phyloP scores from a whole-genome alignment of 2,113 vertebrate genomes.

The Ailurus styani region DNA sequence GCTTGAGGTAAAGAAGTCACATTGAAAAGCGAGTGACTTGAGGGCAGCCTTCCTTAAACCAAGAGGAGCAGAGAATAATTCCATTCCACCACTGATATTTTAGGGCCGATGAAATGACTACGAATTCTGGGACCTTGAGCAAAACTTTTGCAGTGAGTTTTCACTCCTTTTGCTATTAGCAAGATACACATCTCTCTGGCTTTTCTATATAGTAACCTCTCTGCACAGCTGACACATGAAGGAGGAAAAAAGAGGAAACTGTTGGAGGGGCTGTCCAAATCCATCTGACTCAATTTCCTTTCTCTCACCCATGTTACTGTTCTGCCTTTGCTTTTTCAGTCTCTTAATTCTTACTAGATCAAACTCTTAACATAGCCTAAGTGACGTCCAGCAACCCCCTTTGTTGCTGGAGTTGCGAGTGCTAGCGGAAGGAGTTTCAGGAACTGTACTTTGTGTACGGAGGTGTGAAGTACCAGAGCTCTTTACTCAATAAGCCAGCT shows the following conservation, averaged over 20 bases:
- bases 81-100: not conserved
- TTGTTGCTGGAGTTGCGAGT: not conserved
- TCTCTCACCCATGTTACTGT: not conserved
- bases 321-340: not conserved
- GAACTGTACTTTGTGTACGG: not conserved
- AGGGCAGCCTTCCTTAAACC: not conserved
- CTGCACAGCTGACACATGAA: not conserved
- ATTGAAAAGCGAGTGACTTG: not conserved
- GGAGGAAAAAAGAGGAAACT: not conserved
- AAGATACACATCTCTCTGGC: not conserved
- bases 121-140: not conserved
- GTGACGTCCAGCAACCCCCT: not conserved
- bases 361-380: not conserved
- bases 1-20: not conserved
- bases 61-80: not conserved
- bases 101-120: not conserved
- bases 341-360: not conserved
- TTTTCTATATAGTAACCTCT: not conserved
- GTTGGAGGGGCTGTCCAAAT: not conserved
- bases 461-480: not conserved
- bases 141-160: not conserved
- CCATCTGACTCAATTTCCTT: not conserved
- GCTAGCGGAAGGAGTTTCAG: not conserved
- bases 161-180: not conserved
- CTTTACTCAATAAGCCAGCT: not conserved